Evolutionary conservation across 2,888 invertebrate species (phyloP).

Genomic region (Apotomis capreana): DNA sequence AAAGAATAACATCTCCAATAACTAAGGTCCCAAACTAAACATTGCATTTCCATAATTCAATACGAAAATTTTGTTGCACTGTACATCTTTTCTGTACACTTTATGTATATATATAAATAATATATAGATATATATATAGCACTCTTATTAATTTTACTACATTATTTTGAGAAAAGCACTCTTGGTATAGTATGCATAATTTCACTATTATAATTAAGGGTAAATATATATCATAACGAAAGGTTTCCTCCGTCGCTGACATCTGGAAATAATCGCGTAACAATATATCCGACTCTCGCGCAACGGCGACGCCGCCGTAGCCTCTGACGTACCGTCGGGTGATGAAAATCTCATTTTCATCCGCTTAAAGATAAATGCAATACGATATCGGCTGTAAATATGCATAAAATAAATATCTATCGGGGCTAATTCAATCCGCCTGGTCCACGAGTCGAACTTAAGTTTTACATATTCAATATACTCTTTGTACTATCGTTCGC

Average conservation of each 20-base stretch:
- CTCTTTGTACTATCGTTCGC: conserved; percentile 72
- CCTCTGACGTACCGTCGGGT: conserved; percentile 56
- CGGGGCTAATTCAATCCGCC: conserved; percentile 71
- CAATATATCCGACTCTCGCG: conserved; percentile 19
- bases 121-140: conserved; percentile 45
- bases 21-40: conserved; percentile 47
- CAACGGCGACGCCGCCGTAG: conserved; percentile 53
- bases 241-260: conserved; percentile 5
- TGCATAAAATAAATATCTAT: conserved; percentile 78
- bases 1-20: conserved; percentile 76
- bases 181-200: conserved; percentile 61
- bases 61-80: conserved; percentile 63
- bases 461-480: conserved; percentile 72
- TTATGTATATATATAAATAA: conserved; percentile 47
- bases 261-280: conserved; percentile 28
- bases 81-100: conserved; percentile 55
- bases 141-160: conserved; percentile 66
- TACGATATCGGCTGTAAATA: conserved; percentile 70
- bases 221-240: conserved; percentile 34
- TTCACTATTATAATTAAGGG: conserved; percentile 43
- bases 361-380: conserved; percentile 74
- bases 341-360: conserved; percentile 72
- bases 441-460: conserved; percentile 79
- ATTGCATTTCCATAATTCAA: conserved; percentile 51
- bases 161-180: conserved; percentile 75